Percentiles rank a stretch among this genome's conserved stretches.
These are phyloP conservation scores for Schizothorax lantsangensis DNA, from an alignment of 2,797 vertebrate genomes.

Conservation along the genomic window DNA sequence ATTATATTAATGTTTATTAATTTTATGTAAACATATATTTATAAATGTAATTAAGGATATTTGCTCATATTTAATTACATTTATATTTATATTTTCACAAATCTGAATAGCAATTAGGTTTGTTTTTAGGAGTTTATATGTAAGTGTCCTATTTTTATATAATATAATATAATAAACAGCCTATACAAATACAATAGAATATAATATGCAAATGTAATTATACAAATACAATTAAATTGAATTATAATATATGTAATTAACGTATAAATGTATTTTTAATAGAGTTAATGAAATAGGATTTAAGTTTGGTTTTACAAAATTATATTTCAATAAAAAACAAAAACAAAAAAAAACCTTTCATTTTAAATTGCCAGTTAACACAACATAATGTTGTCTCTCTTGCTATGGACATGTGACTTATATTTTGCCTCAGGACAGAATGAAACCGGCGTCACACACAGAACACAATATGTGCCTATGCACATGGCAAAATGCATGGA, in stretches of 20 bases:
- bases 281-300: neutral
- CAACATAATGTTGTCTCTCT: constrained; percentile 62
- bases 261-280: neutral
- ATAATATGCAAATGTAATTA: neutral
- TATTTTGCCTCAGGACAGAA: constrained; percentile 61
- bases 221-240: neutral
- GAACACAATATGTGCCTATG: constrained; percentile 65
- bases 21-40: neutral
- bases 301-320: neutral
- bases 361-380: too few species aligned
- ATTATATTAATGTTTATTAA: neutral
- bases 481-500: neutral
- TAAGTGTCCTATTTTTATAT: neutral
- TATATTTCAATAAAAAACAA: neutral
- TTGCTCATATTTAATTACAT: neutral
- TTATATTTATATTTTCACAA: neutral
- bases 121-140: neutral
- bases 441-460: too few species aligned
- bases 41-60: too few species aligned
- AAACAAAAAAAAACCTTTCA: too few species aligned
- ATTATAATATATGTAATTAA: neutral
- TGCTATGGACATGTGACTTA: constrained; percentile 62
- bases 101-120: too few species aligned
- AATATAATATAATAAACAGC: neutral
- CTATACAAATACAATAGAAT: neutral